Evolutionary conservation across 2,113 vertebrate species (phyloP), one percentile per base, ranked within the genome.

Genomic region (Dipodomys spectabilis): DNA sequence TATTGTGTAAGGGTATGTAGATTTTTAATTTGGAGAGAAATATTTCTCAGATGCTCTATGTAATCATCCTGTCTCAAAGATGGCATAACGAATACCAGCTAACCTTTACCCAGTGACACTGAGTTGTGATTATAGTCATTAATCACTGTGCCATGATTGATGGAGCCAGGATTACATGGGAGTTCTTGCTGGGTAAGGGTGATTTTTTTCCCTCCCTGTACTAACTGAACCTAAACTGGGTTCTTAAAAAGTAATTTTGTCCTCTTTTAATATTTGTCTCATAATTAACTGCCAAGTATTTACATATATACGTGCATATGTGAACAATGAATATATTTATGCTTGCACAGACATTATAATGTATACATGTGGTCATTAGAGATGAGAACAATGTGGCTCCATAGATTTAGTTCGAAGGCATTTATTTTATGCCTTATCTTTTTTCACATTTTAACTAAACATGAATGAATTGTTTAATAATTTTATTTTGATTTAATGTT

Each of bases 111-210:
- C 2, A 62, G 3, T 67, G 90, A 75, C 69, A 79, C 6, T 27
- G 57, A 88, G 7, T 35, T 75, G 5, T 75, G 92, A 91, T 78
- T 85, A 84, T 82, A 65, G 20, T 69, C 86, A 82, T 95, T 82
- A 94, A 94, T 95, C 81, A 85, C 73, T 45, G 4, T 6, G 5
- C 69, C 90, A 20, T 85, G 90, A 90, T 72, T 79, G 82, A 93
- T 94, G 90, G 94, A 85, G 62, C 62, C 19, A 32, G 15, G 9
- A 74, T 82, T 72, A 30, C 35, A 53, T 85, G 32, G 27, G 32
- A 65, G 28, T 68, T 75, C 78, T 83, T 88, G 15, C n/a, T 62
- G 2, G 13, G 27, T 86, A 67, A 45, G 1, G 3, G 71, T 87
- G 20, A 25, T 73, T 83, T 75, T 83, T 75, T 53, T 7, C 15